A percentile compares a stretch with the other conserved stretches of the same genome.
phyloP scores from a whole-genome alignment of 1,140 invertebrate species.

The Nasonia vitripennis region DNA sequence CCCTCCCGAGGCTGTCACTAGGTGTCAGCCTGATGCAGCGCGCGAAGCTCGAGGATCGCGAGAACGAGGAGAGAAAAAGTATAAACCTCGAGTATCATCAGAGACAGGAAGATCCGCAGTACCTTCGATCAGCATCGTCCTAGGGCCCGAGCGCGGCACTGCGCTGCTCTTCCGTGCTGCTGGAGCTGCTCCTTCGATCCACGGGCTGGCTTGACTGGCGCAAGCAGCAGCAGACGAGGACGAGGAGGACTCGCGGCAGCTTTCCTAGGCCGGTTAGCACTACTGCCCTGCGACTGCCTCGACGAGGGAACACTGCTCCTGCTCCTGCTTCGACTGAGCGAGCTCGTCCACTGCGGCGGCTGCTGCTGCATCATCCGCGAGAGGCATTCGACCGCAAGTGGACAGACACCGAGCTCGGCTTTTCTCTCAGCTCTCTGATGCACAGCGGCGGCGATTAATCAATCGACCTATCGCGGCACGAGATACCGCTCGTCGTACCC shows the following conservation, averaged over 20 bases:
- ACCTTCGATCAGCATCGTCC: slow-evolving; percentile 54
- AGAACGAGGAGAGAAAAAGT: background rate
- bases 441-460: background rate
- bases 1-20: background rate
- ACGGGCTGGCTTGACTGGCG: background rate
- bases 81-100: no score
- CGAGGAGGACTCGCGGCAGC: background rate
- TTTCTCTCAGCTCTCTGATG: background rate
- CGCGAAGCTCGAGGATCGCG: background rate
- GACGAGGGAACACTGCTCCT: background rate
- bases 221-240: background rate
- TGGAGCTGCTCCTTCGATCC: slow-evolving; percentile 17
- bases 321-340: background rate
- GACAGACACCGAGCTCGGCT: no score
- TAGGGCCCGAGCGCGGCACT: slow-evolving; percentile 12
- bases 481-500: background rate
- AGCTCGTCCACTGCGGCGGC: slow-evolving; percentile 9
- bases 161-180: background rate
- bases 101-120: background rate
- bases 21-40: background rate
- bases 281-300: background rate
- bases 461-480: background rate
- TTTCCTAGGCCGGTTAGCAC: background rate
- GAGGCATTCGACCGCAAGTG: background rate
- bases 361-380: slow-evolving; percentile 13